Conservation (phyloP, 1,140 invertebrate genomes). For the Diachasmimorpha longicaudata region DNA sequence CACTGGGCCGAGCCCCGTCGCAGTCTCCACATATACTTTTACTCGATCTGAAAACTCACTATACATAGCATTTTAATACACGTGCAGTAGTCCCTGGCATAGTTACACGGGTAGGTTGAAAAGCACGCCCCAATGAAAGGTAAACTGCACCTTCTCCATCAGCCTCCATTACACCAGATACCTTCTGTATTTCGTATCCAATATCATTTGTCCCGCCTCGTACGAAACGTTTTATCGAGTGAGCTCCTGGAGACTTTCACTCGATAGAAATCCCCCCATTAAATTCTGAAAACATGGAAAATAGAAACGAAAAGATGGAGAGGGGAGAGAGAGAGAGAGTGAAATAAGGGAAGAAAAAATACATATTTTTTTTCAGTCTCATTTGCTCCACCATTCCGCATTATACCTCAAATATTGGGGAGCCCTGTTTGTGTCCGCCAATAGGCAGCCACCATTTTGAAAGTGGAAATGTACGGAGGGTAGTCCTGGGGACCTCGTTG, state of each 20-base stretch:
- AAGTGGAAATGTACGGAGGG: neutral
- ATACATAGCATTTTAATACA: conserved; percentile 8
- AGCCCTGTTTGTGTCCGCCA: neutral
- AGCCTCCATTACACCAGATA: conserved; percentile 6
- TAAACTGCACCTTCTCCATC: conserved; percentile 10
- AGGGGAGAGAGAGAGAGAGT: no score
- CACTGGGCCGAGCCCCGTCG: conserved; percentile 22
- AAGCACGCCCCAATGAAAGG: conserved; percentile 23
- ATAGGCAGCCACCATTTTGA: neutral
- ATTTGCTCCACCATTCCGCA: no score
- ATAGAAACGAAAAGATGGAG: no score
- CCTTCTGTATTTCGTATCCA: conserved; percentile 4
- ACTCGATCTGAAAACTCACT: conserved; percentile 41
- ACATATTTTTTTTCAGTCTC: no score
- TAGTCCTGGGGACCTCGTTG: neutral
- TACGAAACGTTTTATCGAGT: neutral
- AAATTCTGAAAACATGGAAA: neutral
- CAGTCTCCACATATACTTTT: conserved; percentile 46
- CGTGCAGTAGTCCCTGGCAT: conserved; percentile 46
- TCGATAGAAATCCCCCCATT: neutral
- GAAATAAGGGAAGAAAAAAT: no score
- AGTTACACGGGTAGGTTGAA: conserved; percentile 39
- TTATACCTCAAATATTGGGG: neutral
- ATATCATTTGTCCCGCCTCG: neutral
- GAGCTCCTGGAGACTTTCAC: neutral